Conservation (phyloP, 2,113 vertebrate genomes). For the Bos indicus region DNA sequence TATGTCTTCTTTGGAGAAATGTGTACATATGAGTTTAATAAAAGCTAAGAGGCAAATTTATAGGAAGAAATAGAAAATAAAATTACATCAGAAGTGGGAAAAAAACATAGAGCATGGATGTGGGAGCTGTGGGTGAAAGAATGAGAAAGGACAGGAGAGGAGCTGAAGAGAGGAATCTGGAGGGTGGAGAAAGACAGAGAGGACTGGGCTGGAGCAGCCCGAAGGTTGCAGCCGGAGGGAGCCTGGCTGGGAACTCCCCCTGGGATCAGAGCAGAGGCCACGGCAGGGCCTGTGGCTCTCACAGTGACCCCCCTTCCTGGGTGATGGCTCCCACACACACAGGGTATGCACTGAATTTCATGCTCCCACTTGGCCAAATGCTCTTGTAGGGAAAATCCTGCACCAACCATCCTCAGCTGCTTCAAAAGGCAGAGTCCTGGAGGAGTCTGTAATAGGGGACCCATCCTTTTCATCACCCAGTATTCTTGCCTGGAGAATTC, state of each 20-base stretch:
- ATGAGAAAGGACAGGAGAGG: background rate
- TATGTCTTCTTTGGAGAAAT: background rate
- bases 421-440: background rate
- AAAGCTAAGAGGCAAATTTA: background rate
- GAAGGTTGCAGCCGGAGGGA: background rate
- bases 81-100: background rate
- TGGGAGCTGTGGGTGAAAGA: background rate
- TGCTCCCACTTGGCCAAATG: background rate
- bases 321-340: background rate
- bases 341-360: background rate
- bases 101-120: background rate
- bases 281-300: background rate
- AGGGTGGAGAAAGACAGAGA: background rate
- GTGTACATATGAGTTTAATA: background rate
- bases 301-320: background rate
- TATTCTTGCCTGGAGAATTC: background rate
- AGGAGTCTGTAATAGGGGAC: background rate
- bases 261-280: background rate
- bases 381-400: background rate
- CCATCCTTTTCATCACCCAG: background rate
- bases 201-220: background rate
- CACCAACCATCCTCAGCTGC: background rate
- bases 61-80: background rate
- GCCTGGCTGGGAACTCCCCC: background rate
- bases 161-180: background rate